phyloP scores from a whole-genome alignment of 2,113 vertebrate species.

The Burhinus oedicnemus region DNA sequence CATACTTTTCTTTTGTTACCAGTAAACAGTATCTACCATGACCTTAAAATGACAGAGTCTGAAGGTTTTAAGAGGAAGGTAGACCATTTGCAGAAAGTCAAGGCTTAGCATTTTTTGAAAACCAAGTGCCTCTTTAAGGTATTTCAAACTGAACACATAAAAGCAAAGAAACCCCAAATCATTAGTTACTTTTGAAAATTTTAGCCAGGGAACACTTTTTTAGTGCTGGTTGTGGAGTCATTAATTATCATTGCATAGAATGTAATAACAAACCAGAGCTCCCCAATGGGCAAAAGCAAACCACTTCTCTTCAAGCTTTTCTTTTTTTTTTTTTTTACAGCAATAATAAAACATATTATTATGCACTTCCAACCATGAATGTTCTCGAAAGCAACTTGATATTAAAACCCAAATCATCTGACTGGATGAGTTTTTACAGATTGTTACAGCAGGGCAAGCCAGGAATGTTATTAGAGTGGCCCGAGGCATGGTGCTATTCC shows the following conservation, averaged over 20 bases:
- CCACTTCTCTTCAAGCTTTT: background rate
- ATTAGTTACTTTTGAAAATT: background rate
- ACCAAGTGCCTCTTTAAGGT: background rate
- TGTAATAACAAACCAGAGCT: constrained; percentile 28
- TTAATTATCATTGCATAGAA: constrained; percentile 38
- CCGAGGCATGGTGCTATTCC: background rate
- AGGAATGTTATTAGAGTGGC: constrained; percentile 28
- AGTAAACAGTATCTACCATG: background rate
- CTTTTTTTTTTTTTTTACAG: background rate
- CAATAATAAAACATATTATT: constrained; percentile 26
- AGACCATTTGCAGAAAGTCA: background rate
- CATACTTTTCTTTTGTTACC: background rate
- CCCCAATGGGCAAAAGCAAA: constrained; percentile 31
- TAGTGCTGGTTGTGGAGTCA: constrained; percentile 3
- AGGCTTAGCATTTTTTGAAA: background rate
- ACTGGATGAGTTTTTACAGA: constrained; percentile 40
- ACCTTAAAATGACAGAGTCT: background rate
- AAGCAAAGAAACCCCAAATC: background rate
- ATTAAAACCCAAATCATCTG: constrained; percentile 42
- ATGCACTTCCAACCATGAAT: constrained; percentile 11
- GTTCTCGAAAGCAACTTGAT: constrained; percentile 46
- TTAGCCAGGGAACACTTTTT: constrained; percentile 23
- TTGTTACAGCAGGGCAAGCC: constrained; percentile 15
- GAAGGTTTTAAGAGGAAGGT: background rate
- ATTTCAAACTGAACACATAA: background rate